Evolutionary conservation across 2,113 vertebrate species (phyloP), one percentile per base, ranked within the genome.

Genomic region (Leptocoma aspasia): DNA sequence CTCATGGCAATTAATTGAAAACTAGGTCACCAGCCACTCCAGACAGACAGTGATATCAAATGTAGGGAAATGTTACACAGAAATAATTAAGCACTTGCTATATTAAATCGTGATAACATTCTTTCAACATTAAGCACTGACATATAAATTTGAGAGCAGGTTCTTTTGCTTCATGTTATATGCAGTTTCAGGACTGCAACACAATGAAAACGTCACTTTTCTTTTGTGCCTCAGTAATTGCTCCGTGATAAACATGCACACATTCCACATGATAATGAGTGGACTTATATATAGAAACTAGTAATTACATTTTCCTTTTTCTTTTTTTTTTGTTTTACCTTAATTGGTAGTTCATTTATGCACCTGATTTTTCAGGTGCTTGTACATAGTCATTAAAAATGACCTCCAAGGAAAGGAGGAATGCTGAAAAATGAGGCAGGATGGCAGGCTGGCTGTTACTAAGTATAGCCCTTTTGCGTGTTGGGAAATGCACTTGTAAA

Each of bases 301-400:
- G 91, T 97, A 95, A 98, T 98, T 97, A 97, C 82, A 72, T 70
- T 92, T 82, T 95, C 66, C 53, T 87, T 77, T 95, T 85, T 92
- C 31, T 26, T 86, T 63, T 54, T 82, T 94, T 96, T 87, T 64
- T 44, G 2, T 90, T 77, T 82, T 90, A 78, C 86, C 61, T 94
- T 98, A 98, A 98, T 98, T 98, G 94, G 66, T 95, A 97, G 96
- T 97, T 98, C 98, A 98, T 98, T 96, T 89, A 97, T 98, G 97
- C 97, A 98, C 93, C 96, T 98, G 96, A 95, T 97, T 98, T 96
- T 97, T 95, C 96, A 97, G 95, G 96, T 98, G 92, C 91, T 92
- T 93, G 57, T 94, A 96, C 84, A 66, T 45, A 82, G 90, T 97
- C 96, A 97, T 98, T 98, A 98, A 97, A 96, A 95, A 94, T 96